phyloP scores from a whole-genome alignment of 2,113 vertebrate genomes.

The Hippocampus guttulatus region DNA sequence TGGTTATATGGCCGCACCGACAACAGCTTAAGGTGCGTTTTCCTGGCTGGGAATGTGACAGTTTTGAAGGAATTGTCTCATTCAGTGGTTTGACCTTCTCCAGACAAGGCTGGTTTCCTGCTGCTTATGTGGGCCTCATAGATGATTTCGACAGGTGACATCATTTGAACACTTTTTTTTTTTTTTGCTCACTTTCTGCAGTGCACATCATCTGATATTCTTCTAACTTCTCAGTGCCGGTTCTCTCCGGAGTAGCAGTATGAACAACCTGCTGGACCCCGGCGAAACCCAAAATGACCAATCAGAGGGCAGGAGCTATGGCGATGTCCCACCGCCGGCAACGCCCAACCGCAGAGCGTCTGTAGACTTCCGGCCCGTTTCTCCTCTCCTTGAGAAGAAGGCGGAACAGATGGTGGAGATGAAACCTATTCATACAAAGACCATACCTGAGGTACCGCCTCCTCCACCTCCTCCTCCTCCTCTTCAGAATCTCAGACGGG shows the following conservation, averaged over 20 bases:
- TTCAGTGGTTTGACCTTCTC: background rate
- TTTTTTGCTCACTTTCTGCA: background rate
- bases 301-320: slow-evolving; percentile 53
- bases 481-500: slow-evolving; percentile 34
- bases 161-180: background rate
- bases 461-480: slow-evolving; percentile 40
- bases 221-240: slow-evolving; percentile 62
- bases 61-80: background rate
- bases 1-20: slow-evolving; percentile 93
- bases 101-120: slow-evolving; percentile 95
- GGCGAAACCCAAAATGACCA: slow-evolving; percentile 49
- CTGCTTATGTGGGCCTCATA: slow-evolving; percentile 82
- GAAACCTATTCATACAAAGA: slow-evolving; percentile 45
- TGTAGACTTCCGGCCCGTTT: slow-evolving; percentile 52
- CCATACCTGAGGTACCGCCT: slow-evolving; percentile 55
- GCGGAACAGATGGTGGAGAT: slow-evolving; percentile 29
- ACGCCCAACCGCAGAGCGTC: slow-evolving; percentile 56
- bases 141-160: slow-evolving; percentile 64
- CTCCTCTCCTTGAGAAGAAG: slow-evolving; percentile 62
- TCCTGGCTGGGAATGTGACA: no score
- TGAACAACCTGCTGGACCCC: slow-evolving; percentile 81
- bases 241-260: slow-evolving; percentile 79
- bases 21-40: slow-evolving; percentile 76
- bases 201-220: background rate
- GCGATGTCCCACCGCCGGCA: slow-evolving; percentile 58